Evolutionary conservation across 2,888 invertebrate species (phyloP).

Genomic region (Erebia epiphron): DNA sequence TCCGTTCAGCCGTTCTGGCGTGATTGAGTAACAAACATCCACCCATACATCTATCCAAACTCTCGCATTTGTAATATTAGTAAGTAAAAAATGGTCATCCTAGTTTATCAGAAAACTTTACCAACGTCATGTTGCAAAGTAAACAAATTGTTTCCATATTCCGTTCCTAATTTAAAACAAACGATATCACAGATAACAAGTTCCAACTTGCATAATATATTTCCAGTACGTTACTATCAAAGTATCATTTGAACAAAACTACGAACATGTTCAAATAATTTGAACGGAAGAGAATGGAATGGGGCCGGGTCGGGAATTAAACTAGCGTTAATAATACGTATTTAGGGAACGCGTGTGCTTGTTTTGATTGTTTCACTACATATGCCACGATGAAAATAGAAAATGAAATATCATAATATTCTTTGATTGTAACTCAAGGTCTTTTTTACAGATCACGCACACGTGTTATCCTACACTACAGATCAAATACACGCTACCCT

Average conservation of each 20-base stretch:
- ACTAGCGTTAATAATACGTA: conserved; percentile 9
- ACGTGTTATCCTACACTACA: background rate
- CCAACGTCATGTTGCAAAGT: background rate
- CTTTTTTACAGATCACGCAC: no score
- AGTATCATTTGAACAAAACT: conserved; percentile 24
- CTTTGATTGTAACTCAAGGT: no score
- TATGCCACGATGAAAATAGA: no score
- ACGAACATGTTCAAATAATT: conserved; percentile 23
- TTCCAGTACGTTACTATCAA: conserved; percentile 16
- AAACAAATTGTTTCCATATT: conserved; percentile 12
- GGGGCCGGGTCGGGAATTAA: background rate
- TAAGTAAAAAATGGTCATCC: no score
- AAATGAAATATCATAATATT: no score
- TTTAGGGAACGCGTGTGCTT: conserved; percentile 7
- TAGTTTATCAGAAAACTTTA: background rate
- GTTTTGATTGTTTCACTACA: background rate
- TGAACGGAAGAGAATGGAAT: background rate
- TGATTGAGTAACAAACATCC: no score
- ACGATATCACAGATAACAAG: conserved; percentile 13
- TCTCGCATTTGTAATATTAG: no score
- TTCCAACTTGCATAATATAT: conserved; percentile 21
- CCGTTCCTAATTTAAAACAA: conserved; percentile 23
- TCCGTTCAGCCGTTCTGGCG: no score
- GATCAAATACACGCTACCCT: background rate
- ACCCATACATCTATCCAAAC: no score